A percentile compares a stretch with the other conserved stretches of the same genome.
Evolutionary conservation across 2,797 vertebrate genomes (phyloP).

Genomic region (Gadopsis marmoratus): DNA sequence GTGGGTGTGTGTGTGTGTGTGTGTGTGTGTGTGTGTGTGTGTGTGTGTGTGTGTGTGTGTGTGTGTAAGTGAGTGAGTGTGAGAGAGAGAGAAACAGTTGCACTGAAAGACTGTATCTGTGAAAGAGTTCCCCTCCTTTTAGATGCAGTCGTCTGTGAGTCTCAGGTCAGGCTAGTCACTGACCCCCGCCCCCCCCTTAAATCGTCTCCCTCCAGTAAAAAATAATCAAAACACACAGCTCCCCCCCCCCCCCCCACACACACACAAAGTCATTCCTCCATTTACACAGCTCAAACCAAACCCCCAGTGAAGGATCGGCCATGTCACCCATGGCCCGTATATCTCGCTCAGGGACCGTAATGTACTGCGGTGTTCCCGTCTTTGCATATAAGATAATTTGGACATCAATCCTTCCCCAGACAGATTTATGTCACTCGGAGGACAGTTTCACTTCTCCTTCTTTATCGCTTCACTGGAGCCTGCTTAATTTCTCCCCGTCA

Average conservation of each 20-base stretch:
- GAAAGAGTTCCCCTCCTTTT: slow-evolving; percentile 91
- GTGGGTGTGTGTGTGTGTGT: slow-evolving; percentile 35
- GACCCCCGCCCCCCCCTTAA: slow-evolving; percentile 76
- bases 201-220: slow-evolving; percentile 88
- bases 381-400: slow-evolving; percentile 99
- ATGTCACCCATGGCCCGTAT: slow-evolving; percentile 94
- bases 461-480: slow-evolving; percentile 99
- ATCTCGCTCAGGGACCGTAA: slow-evolving; percentile 93
- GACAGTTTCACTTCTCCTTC: slow-evolving; percentile 99
- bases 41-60: slow-evolving; percentile 41
- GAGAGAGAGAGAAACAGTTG: slow-evolving; percentile 24
- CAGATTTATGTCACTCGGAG: slow-evolving; percentile 99
- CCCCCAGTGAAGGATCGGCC: slow-evolving; percentile 95
- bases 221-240: slow-evolving; percentile 95
- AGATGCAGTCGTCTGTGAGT: slow-evolving; percentile 91
- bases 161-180: slow-evolving; percentile 91
- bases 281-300: slow-evolving; percentile 90
- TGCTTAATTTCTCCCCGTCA: slow-evolving; percentile 99
- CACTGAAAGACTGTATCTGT: slow-evolving; percentile 70
- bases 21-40: slow-evolving; percentile 47
- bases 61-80: slow-evolving; percentile 1
- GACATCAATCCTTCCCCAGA: slow-evolving; percentile 96
- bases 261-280: slow-evolving; percentile 64
- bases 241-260: slow-evolving; percentile 3
- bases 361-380: slow-evolving; percentile 97